These are phyloP conservation scores for Falco cherrug DNA, from an alignment of 2,797 vertebrate species.

Conservation along the genomic window DNA sequence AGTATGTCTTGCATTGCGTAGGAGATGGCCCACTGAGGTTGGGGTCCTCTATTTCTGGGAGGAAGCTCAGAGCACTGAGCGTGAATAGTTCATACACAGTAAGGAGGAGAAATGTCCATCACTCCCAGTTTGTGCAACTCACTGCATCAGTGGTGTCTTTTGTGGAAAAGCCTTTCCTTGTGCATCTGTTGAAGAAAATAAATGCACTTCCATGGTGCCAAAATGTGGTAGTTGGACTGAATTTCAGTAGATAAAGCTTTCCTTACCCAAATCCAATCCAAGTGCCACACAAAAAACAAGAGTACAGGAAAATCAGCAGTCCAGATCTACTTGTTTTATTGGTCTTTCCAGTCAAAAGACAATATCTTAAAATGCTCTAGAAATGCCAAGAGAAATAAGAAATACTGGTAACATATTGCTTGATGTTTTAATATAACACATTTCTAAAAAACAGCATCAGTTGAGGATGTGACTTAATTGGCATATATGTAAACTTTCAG, in stretches of 20 bases:
- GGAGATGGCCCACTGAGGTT: background rate
- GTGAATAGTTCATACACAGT: fast-evolving
- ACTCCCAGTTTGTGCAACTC: background rate
- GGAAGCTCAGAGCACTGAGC: background rate
- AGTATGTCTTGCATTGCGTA: background rate
- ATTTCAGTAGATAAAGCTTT: background rate
- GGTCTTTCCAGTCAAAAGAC: background rate
- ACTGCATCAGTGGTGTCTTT: background rate
- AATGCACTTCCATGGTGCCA: background rate
- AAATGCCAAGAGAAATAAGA: no score
- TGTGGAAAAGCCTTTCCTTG: background rate
- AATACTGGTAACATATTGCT: no score
- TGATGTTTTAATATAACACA: no score
- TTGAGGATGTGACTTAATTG: no score
- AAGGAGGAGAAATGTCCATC: background rate
- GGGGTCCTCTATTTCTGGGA: background rate
- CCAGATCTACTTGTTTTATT: background rate
- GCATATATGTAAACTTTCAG: no score
- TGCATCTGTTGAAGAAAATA: background rate
- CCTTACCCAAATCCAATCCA: background rate
- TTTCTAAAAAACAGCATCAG: no score
- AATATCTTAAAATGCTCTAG: no score
- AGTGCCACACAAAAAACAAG: background rate
- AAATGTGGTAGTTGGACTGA: background rate
- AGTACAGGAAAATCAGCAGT: background rate